Conservation (phyloP, 1,140 invertebrate species). For the Globodera ellingtonae region DNA sequence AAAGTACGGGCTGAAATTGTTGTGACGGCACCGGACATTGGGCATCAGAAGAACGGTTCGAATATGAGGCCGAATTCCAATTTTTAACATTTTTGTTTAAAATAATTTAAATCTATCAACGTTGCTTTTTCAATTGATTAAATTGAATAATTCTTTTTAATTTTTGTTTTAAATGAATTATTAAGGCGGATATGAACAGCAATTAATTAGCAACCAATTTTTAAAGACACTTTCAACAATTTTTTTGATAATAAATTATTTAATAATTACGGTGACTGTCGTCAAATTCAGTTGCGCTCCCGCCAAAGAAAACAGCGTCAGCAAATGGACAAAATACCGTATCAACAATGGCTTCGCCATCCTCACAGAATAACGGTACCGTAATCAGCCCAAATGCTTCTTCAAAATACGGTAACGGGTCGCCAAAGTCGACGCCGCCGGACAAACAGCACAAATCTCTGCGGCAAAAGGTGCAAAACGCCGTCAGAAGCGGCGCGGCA, state of each 20-base stretch:
- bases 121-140: too few species aligned
- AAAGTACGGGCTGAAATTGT: not conserved
- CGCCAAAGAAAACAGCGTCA: not conserved
- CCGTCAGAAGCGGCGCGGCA: not conserved
- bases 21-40: not conserved
- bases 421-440: not conserved
- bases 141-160: too few species aligned
- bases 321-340: not conserved
- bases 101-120: too few species aligned
- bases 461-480: not conserved
- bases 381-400: not conserved
- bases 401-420: not conserved
- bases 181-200: too few species aligned
- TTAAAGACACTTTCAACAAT: too few species aligned
- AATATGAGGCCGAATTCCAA: not conserved
- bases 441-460: not conserved
- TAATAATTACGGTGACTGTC: too few species aligned
- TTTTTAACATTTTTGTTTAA: too few species aligned
- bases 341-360: not conserved
- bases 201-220: too few species aligned
- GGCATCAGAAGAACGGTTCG: not conserved
- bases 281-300: too few species aligned
- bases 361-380: not conserved
- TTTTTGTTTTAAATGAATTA: too few species aligned
- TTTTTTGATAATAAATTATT: too few species aligned